Evolutionary conservation across 2,888 invertebrate species (phyloP).

Genomic region (Nudaria mundana): DNA sequence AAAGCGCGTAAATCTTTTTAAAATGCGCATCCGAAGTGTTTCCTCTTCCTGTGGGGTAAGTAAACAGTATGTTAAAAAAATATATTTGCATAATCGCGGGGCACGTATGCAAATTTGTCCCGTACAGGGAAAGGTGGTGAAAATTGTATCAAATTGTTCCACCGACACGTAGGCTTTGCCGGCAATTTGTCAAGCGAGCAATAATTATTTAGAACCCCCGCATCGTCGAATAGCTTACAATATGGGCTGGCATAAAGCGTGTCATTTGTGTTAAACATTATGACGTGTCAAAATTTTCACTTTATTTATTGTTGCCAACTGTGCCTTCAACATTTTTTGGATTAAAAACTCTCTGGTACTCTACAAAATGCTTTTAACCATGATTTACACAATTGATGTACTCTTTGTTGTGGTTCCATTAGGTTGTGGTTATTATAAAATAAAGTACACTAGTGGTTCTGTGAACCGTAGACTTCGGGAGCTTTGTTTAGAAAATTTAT

Average conservation of each 20-base stretch:
- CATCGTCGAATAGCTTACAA: constrained; percentile 53
- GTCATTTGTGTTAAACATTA: constrained; percentile 32
- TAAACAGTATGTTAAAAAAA: constrained; percentile 74
- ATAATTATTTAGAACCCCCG: constrained; percentile 72
- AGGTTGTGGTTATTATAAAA: too few species aligned
- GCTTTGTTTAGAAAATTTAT: too few species aligned
- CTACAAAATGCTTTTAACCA: too few species aligned
- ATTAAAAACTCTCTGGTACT: too few species aligned
- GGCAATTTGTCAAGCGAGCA: constrained; percentile 77
- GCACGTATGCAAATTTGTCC: constrained; percentile 75
- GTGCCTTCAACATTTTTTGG: not conserved
- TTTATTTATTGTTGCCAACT: constrained; percentile 23
- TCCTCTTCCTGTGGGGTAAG: constrained; percentile 65
- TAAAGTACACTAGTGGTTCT: too few species aligned
- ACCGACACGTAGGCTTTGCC: constrained; percentile 70
- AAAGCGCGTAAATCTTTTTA: constrained; percentile 81
- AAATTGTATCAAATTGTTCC: constrained; percentile 80
- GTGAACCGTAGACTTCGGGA: too few species aligned
- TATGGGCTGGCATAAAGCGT: constrained; percentile 36
- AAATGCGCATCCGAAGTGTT: constrained; percentile 72
- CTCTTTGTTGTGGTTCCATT: not conserved
- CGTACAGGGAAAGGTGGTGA: constrained; percentile 68
- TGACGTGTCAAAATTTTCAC: constrained; percentile 25
- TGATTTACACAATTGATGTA: not conserved
- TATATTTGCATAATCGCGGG: constrained; percentile 76